phyloP scores from a whole-genome alignment of 2,797 vertebrate genomes.

The Nothura maculosa region DNA sequence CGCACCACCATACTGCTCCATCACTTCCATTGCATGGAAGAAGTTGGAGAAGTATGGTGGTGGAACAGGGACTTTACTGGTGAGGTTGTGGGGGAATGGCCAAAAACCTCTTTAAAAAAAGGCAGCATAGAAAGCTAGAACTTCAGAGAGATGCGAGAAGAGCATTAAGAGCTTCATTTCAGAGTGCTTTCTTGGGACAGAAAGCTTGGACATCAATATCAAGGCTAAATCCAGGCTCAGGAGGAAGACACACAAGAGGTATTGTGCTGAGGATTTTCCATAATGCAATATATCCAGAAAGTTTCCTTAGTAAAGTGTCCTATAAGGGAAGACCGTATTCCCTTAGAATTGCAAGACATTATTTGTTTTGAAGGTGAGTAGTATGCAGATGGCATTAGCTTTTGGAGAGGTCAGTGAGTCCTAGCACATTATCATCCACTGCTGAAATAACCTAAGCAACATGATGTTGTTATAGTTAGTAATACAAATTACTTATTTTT shows the following conservation, averaged over 20 bases:
- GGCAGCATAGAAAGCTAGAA: not conserved
- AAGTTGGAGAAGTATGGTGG: not conserved
- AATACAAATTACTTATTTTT: constrained; percentile 15
- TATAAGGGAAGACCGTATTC: not conserved
- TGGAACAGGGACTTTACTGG: not conserved
- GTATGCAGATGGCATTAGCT: not conserved
- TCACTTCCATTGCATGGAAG: not conserved
- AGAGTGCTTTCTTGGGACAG: not conserved
- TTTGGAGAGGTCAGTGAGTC: not conserved
- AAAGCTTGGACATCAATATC: rapidly evolving
- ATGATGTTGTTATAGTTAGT: constrained; percentile 12
- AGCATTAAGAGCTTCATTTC: not conserved
- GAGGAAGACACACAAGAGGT: not conserved
- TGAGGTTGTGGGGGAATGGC: not conserved
- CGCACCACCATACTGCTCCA: no score
- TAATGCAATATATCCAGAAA: not conserved
- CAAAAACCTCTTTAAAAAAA: not conserved
- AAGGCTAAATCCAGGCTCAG: not conserved
- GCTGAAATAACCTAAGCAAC: constrained; percentile 24
- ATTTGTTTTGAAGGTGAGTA: not conserved
- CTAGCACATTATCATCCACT: not conserved
- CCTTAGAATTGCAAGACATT: not conserved
- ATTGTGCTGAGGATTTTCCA: not conserved
- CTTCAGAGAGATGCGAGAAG: not conserved
- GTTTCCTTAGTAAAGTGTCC: not conserved